These are phyloP conservation scores for Alviniconcha marisindica DNA, from an alignment of 1,140 invertebrate species.

Conservation along the genomic window DNA sequence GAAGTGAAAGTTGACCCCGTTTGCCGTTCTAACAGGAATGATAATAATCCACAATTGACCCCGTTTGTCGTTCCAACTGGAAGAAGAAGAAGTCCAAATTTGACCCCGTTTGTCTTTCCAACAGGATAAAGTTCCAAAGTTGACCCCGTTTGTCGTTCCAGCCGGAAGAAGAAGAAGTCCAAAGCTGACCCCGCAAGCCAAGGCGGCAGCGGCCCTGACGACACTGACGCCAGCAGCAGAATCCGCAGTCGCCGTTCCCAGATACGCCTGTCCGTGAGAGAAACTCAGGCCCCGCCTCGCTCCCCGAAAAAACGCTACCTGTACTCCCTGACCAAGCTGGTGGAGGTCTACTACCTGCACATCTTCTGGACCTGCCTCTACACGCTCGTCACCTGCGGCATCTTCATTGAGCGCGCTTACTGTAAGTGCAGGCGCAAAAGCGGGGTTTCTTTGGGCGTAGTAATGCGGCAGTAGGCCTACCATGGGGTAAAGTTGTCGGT, in stretches of 20 bases:
- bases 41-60: no score
- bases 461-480: no score
- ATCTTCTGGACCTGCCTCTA: conserved; percentile 99
- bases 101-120: no score
- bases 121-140: no score
- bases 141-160: no score
- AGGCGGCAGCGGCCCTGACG: background rate
- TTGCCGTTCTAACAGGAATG: no score
- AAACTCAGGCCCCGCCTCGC: background rate
- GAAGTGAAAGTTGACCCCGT: no score
- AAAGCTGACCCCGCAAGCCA: background rate
- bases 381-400: conserved; percentile 93
- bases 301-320: conserved; percentile 9
- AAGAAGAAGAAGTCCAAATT: no score
- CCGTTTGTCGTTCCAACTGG: no score
- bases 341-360: conserved; percentile 97
- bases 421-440: no score
- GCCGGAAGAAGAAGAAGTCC: background rate
- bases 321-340: conserved; percentile 83
- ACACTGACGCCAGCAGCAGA: background rate
- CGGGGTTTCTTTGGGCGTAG: no score
- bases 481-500: no score
- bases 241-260: background rate
- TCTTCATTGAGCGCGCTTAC: conserved; percentile 98
- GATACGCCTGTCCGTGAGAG: conserved; percentile 16